Percentiles rank a stretch among this genome's conserved stretches.
These are phyloP conservation scores for Plestiodon gilberti DNA, from an alignment of 2,113 vertebrate genomes.

Conservation along the genomic window DNA sequence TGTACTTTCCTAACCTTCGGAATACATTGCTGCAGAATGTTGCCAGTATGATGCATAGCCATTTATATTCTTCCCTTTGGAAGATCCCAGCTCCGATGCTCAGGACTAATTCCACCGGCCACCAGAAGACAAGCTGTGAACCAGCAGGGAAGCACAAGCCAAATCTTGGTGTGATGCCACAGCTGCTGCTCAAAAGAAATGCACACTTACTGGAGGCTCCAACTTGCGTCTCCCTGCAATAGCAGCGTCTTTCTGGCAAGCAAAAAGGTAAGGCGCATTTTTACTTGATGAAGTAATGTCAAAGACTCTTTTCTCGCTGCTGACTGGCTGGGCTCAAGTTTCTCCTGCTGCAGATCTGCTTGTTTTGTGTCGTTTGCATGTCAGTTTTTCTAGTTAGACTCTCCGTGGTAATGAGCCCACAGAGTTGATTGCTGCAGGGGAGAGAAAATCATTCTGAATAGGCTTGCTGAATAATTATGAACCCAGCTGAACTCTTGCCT, in stretches of 20 bases:
- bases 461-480: slow-evolving; percentile 70
- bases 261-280: not conserved
- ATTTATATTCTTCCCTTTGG: not conserved
- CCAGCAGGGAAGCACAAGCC: not conserved
- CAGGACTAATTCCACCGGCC: rapidly evolving
- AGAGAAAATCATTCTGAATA: slow-evolving; percentile 55
- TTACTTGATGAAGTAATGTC: not conserved
- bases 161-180: not conserved
- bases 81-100: not conserved
- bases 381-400: slow-evolving; percentile 66
- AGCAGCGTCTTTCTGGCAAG: not conserved
- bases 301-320: slow-evolving; percentile 30
- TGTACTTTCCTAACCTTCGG: not conserved
- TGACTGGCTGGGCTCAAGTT: slow-evolving; percentile 24
- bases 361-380: slow-evolving; percentile 63
- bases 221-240: not conserved
- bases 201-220: not conserved
- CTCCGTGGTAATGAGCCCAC: slow-evolving; percentile 59
- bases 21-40: not conserved
- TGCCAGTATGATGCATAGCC: too few species aligned
- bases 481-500: slow-evolving; percentile 63
- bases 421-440: slow-evolving; percentile 61
- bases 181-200: not conserved
- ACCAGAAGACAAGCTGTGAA: rapidly evolving
- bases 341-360: slow-evolving; percentile 41